Percentiles rank a stretch among this genome's conserved stretches.
Evolutionary conservation across 1,140 invertebrate species (phyloP).

Genomic region (Eriosoma lanigerum): DNA sequence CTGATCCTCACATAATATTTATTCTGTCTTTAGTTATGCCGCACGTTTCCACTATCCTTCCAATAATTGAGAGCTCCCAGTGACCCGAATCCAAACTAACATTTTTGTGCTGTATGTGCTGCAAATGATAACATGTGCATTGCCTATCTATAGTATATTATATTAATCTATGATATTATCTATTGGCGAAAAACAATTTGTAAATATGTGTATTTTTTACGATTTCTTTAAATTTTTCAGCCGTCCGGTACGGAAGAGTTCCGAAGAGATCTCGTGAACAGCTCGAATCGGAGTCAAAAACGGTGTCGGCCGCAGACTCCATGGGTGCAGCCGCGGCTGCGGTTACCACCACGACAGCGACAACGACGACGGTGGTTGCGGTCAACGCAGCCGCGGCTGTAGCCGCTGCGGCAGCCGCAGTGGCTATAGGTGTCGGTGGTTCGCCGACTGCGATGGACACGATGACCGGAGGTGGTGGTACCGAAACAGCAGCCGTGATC

Average conservation of each 20-base stretch:
- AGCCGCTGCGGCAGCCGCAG: slow-evolving; percentile 93
- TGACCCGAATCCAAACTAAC: too few species aligned
- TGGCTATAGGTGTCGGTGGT: slow-evolving; percentile 90
- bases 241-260: slow-evolving; percentile 92
- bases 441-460: slow-evolving; percentile 68
- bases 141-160: too few species aligned
- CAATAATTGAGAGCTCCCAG: too few species aligned
- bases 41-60: too few species aligned
- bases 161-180: too few species aligned
- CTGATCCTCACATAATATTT: too few species aligned
- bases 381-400: slow-evolving; percentile 76
- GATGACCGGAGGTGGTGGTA: slow-evolving; percentile 55
- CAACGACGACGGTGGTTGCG: slow-evolving; percentile 53
- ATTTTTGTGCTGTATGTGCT: too few species aligned
- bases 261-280: slow-evolving; percentile 88
- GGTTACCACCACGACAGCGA: slow-evolving; percentile 34
- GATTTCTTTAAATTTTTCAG: too few species aligned
- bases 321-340: slow-evolving; percentile 55
- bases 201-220: too few species aligned
- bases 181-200: too few species aligned
- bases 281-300: slow-evolving; percentile 61
- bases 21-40: too few species aligned
- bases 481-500: slow-evolving; percentile 57
- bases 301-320: slow-evolving; percentile 57
- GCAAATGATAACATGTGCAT: too few species aligned